Evolutionary conservation across 2,888 invertebrate species (phyloP), one percentile per base, ranked within the genome.

Genomic region (Venusia cambrica): DNA sequence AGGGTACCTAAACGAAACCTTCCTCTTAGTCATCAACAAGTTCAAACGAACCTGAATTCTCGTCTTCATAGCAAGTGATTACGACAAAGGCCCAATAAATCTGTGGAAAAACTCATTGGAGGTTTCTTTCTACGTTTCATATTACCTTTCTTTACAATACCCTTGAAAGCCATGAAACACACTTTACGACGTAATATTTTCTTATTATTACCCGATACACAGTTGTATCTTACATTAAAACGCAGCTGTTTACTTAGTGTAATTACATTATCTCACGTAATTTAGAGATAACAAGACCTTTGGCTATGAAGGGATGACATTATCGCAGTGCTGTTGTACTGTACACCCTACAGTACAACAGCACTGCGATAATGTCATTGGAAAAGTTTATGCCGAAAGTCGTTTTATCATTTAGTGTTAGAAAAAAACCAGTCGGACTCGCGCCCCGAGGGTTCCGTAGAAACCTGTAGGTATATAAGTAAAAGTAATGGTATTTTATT

Each of bases 121-220:
- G 10, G 7, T 18, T 9, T n/a, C n/a, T 28, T 14, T 20, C 8
- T 14, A 6, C 24, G 14, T 29, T 29, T 34, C 24, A 29, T 14
- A 18, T 31, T 9, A 16, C 16, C 6, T 30, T 35, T 24, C 25
- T 32, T 35, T 17, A n/a, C 18, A 10, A 31, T 14, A 18, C 31
- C 31, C 17, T 3, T 17, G 13, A 25, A 36, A 19, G 34, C 19
- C 21, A 36, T 46, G 39, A 49, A n/a, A 46, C 29, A 28, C 27
- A 26, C 24, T 44, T 46, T 44, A 44, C 15, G 38, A 21, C 9
- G 4, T 20, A 35, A 39, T 46, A 46, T 45, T 37, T 41, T 38
- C 38, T 28, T 48, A 43, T 44, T 39, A 46, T 41, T 43, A 36
- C 45, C 19, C 22, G n/a, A n/a, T n/a, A n/a, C n/a, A n/a, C n/a